A percentile compares a stretch with the other conserved stretches of the same genome.
Conservation (phyloP, 2,113 vertebrate genomes). For the Cyprinus carpio region DNA sequence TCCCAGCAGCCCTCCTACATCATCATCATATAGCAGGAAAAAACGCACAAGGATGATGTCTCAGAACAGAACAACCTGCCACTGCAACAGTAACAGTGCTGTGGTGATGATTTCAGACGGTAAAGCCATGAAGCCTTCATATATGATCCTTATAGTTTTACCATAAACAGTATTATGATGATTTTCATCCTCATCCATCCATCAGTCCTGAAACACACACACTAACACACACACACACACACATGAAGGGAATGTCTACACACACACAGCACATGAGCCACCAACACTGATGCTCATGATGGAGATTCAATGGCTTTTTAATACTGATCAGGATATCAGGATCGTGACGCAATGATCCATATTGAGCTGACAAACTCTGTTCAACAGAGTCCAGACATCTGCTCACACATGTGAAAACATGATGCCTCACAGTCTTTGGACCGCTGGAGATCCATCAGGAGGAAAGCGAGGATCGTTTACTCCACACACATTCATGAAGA, state of each 20-base stretch:
- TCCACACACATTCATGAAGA: background rate
- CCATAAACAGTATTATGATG: background rate
- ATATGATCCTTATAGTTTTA: background rate
- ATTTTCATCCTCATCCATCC: too few relatives aligned
- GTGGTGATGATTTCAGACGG: background rate
- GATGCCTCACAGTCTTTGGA: background rate
- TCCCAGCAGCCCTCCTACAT: background rate
- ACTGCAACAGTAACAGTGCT: too few relatives aligned
- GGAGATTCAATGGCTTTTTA: background rate
- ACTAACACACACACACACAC: too few relatives aligned
- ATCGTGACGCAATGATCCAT: background rate
- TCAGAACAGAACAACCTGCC: too few relatives aligned
- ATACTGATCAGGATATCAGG: background rate
- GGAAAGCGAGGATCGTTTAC: background rate
- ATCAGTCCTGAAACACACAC: background rate
- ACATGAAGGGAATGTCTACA: background rate
- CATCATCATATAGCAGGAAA: background rate
- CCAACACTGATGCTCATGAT: background rate
- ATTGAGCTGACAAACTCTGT: background rate
- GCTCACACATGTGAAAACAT: background rate
- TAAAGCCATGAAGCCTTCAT: background rate
- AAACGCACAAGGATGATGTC: too few relatives aligned
- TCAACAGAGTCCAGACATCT: conserved; percentile 3
- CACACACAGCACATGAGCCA: background rate
- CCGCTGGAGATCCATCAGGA: background rate